Base-by-base conservation (phyloP, 1,140 invertebrate genomes). In the Druon quercuslanigerum region DNA sequence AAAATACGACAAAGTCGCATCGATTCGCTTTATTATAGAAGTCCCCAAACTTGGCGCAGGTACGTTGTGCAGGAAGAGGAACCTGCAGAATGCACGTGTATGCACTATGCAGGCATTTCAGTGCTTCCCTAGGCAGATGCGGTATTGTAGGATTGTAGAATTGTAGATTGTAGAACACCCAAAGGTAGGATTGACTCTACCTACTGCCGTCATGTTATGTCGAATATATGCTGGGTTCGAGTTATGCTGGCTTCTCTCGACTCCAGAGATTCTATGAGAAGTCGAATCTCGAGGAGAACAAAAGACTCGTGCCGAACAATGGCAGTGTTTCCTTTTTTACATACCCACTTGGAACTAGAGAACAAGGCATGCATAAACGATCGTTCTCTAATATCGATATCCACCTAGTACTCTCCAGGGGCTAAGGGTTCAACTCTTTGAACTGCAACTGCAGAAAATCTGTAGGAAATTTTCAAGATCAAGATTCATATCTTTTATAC, bases 11-110 rank as follows among this genome's bases (percentile, higher is more conserved):
- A 46, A 46, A 46, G 40, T 46, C 40, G 9, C 9, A 11, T 46
- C 40, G 40, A 46, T 46, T 11, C 40, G 40, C 40, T 11, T 11
- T 11, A 46, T 46, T 33, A 33, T 46, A 9, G 40, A 46, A 9
- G 40, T 0, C 9, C 40, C 40, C 19, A 17, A 20, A 8, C 13
- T 7, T 20, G 16, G 6, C 13, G 71, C 46, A 50, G 20, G 33
- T 40, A 75, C 77, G 74, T 81, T 84, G 83, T 81, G 83, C 84
- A 85, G 81, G 83, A 83, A 81, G 83, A 85, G 83, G 76, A 83
- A 85, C 83, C 77, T 77, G 83, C 83, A 77, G 80, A 76, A 57
- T 79, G 83, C 81, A 80, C 84, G 81, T 46, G 54, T 78, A 84
- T 85, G 81, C 80, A 46, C 25, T 82, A 73, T 79, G 74, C 73